Base-by-base conservation (phyloP, 1,140 invertebrate species). In the Polyergus mexicanus region DNA sequence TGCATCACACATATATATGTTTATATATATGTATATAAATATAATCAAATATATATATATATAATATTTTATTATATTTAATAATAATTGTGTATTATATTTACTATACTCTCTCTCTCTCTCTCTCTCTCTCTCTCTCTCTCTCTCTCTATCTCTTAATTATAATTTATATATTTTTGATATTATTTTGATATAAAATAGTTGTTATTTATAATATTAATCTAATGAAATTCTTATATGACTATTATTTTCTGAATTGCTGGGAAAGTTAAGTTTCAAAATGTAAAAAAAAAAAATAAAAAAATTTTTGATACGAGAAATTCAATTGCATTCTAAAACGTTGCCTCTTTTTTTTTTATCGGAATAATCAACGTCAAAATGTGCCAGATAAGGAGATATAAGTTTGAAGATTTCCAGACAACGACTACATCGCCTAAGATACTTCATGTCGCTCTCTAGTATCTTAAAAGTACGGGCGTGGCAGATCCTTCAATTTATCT, bases 401-500 rank as follows among this genome's bases (percentile, higher is more conserved):
- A 62, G 35, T 32, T 22, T 72, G 68, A 83, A 28, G 13, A 47
- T 58, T 58, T 85, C 63, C 62, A 85, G 62, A 77, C 58, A 51
- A 62, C 51, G n/a, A 28, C 38, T 47, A 58, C 22, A 44, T 32
- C 25, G 47, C 8, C 54, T 58, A 66, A 85, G 32, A 58, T 25
- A 56, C 47, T 68, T 51, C 25, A 22, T n/a, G 51, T 80, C 62
- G 75, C 51, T 71, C 68, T 44, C 38, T 72, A 47, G 19, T 25
- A 68, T 68, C 54, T 85, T 78, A 32, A 81, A 58, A 85, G 47
- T 68, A 62, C 75, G 56, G 38, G 78, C 54, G 38, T 74, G 68
- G 68, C 38, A 74, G 54, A 60, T 47, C 3, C 25, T 83, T n/a
- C 16, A 81, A 72, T 83, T 83, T 74, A 83, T 83, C 78, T 74